A percentile compares a stretch with the other conserved stretches of the same genome.
These are phyloP conservation scores for Buathra laborator DNA, from an alignment of 2,888 invertebrate genomes.

Conservation along the genomic window DNA sequence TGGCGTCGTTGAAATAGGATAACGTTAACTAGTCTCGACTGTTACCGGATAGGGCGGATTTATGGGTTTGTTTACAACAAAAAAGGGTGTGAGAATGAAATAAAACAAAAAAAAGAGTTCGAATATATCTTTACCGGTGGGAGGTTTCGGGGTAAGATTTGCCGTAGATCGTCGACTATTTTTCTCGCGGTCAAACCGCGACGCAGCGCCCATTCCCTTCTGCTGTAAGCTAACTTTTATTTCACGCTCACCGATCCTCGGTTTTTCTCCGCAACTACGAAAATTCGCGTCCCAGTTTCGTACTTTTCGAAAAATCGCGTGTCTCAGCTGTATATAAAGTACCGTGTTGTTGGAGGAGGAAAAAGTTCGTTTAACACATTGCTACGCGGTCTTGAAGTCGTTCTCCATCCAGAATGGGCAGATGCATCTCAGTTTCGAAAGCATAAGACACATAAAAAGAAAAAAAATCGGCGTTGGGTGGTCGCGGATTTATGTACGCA, in stretches of 20 bases:
- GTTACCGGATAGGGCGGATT: conserved; percentile 60
- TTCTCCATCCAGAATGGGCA: conserved; percentile 12
- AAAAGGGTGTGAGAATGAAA: not conserved
- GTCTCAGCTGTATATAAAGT: conserved; percentile 7
- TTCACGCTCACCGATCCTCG: not conserved
- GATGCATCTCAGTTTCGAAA: conserved; percentile 25
- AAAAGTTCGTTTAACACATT: conserved; percentile 17
- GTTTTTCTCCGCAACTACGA: not conserved
- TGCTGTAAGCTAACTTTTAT: conserved; percentile 13
- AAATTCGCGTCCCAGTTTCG: conserved; percentile 55
- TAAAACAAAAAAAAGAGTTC: not conserved
- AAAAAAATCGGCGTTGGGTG: not conserved
- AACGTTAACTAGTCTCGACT: conserved; percentile 55
- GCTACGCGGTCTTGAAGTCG: not conserved
- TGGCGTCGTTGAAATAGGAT: conserved; percentile 54
- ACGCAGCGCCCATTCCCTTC: not conserved
- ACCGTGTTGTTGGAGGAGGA: conserved; percentile 16
- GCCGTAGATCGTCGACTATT: conserved; percentile 23
- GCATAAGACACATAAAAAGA: not conserved
- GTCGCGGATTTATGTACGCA: not conserved
- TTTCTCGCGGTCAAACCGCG: conserved; percentile 44
- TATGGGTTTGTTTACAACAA: conserved; percentile 73
- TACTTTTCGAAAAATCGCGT: conserved; percentile 59
- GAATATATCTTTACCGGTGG: not conserved
- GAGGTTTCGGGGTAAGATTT: not conserved